Percentiles rank a stretch among this genome's conserved stretches.
phyloP scores from a whole-genome alignment of 2,113 vertebrate genomes.

The Acrocephalus kingi region DNA sequence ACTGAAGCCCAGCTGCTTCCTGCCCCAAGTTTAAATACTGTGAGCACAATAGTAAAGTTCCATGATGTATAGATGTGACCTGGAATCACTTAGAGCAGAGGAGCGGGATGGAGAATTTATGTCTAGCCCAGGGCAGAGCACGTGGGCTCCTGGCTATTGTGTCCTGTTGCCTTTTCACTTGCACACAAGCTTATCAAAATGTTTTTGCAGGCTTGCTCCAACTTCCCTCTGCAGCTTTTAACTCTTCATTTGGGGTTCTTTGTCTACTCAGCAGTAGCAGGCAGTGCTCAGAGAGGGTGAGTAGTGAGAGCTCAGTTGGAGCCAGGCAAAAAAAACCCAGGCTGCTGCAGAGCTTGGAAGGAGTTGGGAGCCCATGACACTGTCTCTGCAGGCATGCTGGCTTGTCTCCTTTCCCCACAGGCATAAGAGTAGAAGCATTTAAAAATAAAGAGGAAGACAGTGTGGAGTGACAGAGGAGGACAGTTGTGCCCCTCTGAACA shows the following conservation, averaged over 20 bases:
- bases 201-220: constrained; percentile 35
- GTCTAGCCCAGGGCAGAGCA: constrained; percentile 51
- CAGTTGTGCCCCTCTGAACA: not conserved
- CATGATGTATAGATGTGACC: constrained; percentile 40
- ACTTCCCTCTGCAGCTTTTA: not conserved
- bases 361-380: not conserved
- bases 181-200: constrained; percentile 32
- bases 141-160: constrained; percentile 5
- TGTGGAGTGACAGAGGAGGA: not conserved
- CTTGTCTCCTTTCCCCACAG: not conserved
- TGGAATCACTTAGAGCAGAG: constrained; percentile 53
- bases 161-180: constrained; percentile 17
- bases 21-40: constrained; percentile 1
- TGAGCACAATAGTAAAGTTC: constrained; percentile 19
- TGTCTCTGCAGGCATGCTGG: not conserved
- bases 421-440: not conserved
- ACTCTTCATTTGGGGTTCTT: not conserved
- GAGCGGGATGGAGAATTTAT: constrained; percentile 3
- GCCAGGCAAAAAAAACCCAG: not conserved
- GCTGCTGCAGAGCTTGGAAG: not conserved
- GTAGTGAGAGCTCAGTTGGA: not conserved
- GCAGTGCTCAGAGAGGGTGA: not conserved
- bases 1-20: constrained; percentile 50
- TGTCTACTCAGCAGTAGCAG: not conserved
- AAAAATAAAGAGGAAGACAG: constrained; percentile 7